Percentiles rank a stretch among this genome's conserved stretches.
Evolutionary conservation across 2,113 vertebrate species (phyloP).

Genomic region (Tachysurus fulvidraco): DNA sequence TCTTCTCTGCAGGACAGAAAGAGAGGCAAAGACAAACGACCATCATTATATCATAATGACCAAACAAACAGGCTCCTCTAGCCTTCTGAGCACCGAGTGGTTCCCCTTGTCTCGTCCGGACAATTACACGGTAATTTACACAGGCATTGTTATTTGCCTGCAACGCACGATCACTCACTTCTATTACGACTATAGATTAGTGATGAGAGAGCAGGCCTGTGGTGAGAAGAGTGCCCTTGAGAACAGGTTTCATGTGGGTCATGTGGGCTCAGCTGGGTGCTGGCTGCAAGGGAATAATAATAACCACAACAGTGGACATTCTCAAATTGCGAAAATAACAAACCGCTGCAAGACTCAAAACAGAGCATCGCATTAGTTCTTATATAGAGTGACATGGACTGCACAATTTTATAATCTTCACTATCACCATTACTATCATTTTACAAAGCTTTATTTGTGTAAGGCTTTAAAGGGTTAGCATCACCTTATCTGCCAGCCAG

Average conservation of each 20-base stretch:
- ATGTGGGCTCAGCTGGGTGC: constrained; percentile 32
- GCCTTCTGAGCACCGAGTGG: constrained; percentile 33
- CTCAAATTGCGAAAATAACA: not conserved
- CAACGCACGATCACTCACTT: constrained; percentile 16
- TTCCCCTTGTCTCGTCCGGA: constrained; percentile 21
- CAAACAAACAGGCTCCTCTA: constrained; percentile 49
- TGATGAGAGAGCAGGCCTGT: constrained; percentile 30
- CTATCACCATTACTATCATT: not conserved
- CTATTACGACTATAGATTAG: constrained; percentile 23
- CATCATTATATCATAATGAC: constrained; percentile 46
- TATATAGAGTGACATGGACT: not conserved
- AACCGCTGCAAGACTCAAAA: not conserved
- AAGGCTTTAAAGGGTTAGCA: not conserved
- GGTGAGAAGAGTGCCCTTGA: constrained; percentile 36
- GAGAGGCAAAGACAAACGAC: constrained; percentile 42
- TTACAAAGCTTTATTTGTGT: not conserved
- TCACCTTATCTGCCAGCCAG: not conserved
- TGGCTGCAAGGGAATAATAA: constrained; percentile 22
- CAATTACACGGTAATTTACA: constrained; percentile 46
- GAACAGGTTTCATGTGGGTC: constrained; percentile 31
- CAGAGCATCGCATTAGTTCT: not conserved
- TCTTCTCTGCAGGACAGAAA: constrained; percentile 19
- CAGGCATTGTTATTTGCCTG: constrained; percentile 32
- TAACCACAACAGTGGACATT: constrained; percentile 24
- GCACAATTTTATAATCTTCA: not conserved